A percentile compares a stretch with the other conserved stretches of the same genome.
Conservation (phyloP, 2,797 vertebrate species). For the Crenuchus spilurus region DNA sequence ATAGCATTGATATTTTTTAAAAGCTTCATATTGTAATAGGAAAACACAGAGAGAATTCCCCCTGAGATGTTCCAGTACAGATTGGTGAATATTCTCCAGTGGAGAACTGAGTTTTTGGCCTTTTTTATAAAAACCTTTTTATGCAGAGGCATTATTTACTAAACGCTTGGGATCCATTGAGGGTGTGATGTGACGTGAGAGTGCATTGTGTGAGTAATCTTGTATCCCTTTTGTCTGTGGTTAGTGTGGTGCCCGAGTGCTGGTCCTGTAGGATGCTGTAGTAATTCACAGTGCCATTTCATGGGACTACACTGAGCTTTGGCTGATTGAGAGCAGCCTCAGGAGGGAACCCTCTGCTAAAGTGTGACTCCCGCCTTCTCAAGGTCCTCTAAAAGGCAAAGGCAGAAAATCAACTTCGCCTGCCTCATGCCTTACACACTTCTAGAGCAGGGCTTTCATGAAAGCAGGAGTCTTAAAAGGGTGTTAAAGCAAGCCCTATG, state of each 20-base stretch:
- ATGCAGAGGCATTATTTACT: constrained; percentile 23
- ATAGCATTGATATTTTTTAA: too few relatives aligned
- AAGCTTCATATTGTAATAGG: neutral
- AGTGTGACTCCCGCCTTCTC: constrained; percentile 51
- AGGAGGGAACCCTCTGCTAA: constrained; percentile 45
- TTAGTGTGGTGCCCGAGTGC: constrained; percentile 37
- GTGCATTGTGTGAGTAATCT: constrained; percentile 37
- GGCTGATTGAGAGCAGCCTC: constrained; percentile 56
- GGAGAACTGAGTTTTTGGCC: neutral
- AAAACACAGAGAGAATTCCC: neutral
- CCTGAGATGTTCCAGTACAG: neutral
- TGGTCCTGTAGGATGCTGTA: constrained; percentile 43
- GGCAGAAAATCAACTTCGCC: constrained; percentile 53
- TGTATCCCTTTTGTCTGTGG: constrained; percentile 49
- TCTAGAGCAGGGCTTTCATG: constrained; percentile 14
- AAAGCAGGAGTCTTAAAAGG: constrained; percentile 43
- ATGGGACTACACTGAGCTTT: constrained; percentile 48
- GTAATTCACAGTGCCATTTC: constrained; percentile 50
- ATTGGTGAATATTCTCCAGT: constrained; percentile 1
- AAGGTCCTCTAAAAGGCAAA: constrained; percentile 58
- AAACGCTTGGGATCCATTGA: constrained; percentile 9
- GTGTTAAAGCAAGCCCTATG: constrained; percentile 28
- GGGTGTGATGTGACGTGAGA: constrained; percentile 25
- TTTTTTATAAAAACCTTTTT: neutral
- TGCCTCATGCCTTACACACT: constrained; percentile 27